Evolutionary conservation across 2,113 vertebrate species (phyloP), one percentile per base, ranked within the genome.

Genomic region (Copsychus sechellarum): DNA sequence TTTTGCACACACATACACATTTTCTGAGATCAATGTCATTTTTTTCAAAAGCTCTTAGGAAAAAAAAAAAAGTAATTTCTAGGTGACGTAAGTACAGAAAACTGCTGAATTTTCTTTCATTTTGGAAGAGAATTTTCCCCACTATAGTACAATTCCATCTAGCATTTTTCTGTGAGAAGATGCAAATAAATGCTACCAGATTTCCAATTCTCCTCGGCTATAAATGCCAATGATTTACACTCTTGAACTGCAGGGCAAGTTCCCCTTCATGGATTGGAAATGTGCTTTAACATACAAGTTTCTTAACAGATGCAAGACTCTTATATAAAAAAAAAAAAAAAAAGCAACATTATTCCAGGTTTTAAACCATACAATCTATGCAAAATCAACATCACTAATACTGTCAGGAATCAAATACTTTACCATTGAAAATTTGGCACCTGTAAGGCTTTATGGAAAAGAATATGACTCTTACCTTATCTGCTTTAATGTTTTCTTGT

Each of bases 401-500:
- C 8, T 19, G 57, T 47, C 14, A 60, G 2, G 17, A n/a, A 90
- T 57, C 36, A 62, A 48, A 81, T 13, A 40, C 13, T 61, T 14
- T 2, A 54, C 10, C 45, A 20, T 0, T 31, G 45, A 53, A 80
- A 38, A 38, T 53, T 2, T 18, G n/a, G 43, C 26, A 48, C 14
- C 33, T 51, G 5, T 22, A 54, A 80, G 31, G 31, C 28, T 45
- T 29, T 8, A 5, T 31, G 19, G 42, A 29, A 83, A 66, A 33
- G 14, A 45, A 12, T 25, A 28, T 47, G 33, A 66, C 22, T 91
- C 82, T 73, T 86, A 99, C 99, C 98, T 99, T 99, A 97, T 99
- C 99, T 67, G 99, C 99, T 96, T 98, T 98, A 90, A 99, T 99
- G 92, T 99, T 99, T 96, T 99, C 99, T 92, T 99, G 99, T 81